A percentile compares a stretch with the other conserved stretches of the same genome.
Conservation (phyloP, 2,888 invertebrate genomes). For the Ectemnius cavifrons region DNA sequence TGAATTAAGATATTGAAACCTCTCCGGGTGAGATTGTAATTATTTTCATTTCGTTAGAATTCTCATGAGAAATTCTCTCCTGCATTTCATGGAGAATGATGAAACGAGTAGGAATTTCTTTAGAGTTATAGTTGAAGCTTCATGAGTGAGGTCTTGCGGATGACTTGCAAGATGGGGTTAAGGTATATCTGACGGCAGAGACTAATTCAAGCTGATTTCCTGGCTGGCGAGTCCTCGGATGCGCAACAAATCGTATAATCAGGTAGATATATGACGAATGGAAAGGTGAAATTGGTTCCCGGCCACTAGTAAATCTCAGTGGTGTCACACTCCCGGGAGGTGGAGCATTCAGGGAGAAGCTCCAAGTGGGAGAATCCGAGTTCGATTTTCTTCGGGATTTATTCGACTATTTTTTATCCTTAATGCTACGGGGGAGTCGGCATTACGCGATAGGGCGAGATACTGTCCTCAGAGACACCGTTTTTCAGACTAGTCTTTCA, state of each 20-base stretch:
- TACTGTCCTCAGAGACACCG: constrained; percentile 21
- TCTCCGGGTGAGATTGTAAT: no score
- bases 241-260: constrained; percentile 64
- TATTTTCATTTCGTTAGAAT: no score
- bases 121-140: not conserved
- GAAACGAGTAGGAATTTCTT: no score
- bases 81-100: no score
- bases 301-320: constrained; percentile 63
- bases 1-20: no score
- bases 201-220: not conserved
- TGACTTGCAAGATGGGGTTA: no score
- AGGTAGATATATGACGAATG: constrained; percentile 64
- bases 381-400: constrained; percentile 66
- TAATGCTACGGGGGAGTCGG: constrained; percentile 42
- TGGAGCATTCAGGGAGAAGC: constrained; percentile 12
- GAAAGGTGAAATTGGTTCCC: constrained; percentile 62
- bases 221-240: constrained; percentile 27
- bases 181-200: not conserved
- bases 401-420: constrained; percentile 65
- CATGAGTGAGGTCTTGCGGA: not conserved
- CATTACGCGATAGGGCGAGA: constrained; percentile 28
- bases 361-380: constrained; percentile 48
- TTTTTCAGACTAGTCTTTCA: constrained; percentile 42
- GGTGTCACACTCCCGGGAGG: constrained; percentile 42
- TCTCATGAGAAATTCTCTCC: no score